phyloP scores from a whole-genome alignment of 2,113 vertebrate species.

The Lasiurus cinereus region DNA sequence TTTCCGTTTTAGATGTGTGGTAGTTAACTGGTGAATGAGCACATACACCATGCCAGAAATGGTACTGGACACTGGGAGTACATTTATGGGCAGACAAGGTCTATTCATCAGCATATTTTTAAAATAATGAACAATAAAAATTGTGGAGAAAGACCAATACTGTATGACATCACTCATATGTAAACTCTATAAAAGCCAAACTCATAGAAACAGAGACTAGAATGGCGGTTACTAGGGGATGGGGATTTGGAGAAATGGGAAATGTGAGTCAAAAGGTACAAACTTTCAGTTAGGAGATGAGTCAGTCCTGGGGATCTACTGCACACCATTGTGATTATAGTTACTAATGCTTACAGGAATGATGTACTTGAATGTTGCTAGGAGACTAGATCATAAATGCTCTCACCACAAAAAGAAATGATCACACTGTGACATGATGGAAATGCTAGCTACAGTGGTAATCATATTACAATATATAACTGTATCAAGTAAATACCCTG shows the following conservation, averaged over 20 bases:
- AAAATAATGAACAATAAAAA: slow-evolving; percentile 8
- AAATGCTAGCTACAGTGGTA: background rate
- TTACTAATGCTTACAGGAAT: background rate
- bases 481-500: background rate
- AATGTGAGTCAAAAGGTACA: background rate
- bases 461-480: background rate
- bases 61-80: background rate
- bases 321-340: background rate
- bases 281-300: background rate
- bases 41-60: background rate
- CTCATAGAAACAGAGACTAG: background rate
- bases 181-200: background rate
- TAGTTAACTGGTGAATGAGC: background rate
- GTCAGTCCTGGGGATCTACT: background rate
- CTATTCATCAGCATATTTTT: background rate
- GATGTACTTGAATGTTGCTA: background rate
- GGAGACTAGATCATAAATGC: background rate
- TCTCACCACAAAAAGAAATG: background rate
- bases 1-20: too few relatives aligned
- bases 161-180: background rate
- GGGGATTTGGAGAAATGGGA: background rate
- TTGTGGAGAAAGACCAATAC: background rate
- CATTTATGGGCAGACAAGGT: background rate
- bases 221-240: background rate
- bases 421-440: background rate